These are phyloP conservation scores for Ypsolopha scabrella DNA, from an alignment of 2,888 invertebrate genomes.

Conservation along the genomic window DNA sequence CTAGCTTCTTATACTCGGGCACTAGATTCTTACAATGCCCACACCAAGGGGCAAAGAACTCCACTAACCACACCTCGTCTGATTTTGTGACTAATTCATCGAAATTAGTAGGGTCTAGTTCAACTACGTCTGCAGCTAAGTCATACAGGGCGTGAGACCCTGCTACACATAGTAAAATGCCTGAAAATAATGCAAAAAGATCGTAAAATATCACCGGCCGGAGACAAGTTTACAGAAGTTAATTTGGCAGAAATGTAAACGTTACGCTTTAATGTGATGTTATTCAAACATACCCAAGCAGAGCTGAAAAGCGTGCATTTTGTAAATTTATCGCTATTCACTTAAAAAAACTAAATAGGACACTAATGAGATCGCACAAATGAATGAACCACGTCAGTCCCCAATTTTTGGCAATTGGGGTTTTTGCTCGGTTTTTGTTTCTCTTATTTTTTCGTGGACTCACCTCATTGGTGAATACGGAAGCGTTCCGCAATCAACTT, in stretches of 20 bases:
- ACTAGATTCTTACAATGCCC: conserved; percentile 91
- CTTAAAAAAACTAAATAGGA: conserved; percentile 17
- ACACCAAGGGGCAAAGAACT: conserved; percentile 98
- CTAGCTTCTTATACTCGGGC: conserved; percentile 95
- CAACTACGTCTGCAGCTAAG: conserved; percentile 81
- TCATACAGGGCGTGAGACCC: conserved; percentile 71
- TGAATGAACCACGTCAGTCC: conserved; percentile 50
- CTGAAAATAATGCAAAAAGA: conserved; percentile 24
- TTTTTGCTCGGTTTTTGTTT: too few species aligned
- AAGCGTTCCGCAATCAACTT: background rate
- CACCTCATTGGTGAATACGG: conserved; percentile 33
- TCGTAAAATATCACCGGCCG: background rate
- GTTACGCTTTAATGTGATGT: conserved; percentile 31
- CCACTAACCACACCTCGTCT: conserved; percentile 94
- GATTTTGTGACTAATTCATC: conserved; percentile 84
- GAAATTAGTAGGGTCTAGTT: conserved; percentile 90
- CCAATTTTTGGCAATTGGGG: background rate
- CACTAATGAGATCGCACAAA: conserved; percentile 20
- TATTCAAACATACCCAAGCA: conserved; percentile 50
- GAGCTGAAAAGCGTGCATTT: conserved; percentile 36
- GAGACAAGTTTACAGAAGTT: background rate
- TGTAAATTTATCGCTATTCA: conserved; percentile 27
- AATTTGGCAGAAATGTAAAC: conserved; percentile 10
- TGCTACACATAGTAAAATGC: conserved; percentile 42
- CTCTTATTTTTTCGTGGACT: conserved; percentile 42